Percentiles rank a stretch among this genome's conserved stretches.
Conservation (phyloP, 2,797 vertebrate species). For the Oceanodroma leucorhoa region DNA sequence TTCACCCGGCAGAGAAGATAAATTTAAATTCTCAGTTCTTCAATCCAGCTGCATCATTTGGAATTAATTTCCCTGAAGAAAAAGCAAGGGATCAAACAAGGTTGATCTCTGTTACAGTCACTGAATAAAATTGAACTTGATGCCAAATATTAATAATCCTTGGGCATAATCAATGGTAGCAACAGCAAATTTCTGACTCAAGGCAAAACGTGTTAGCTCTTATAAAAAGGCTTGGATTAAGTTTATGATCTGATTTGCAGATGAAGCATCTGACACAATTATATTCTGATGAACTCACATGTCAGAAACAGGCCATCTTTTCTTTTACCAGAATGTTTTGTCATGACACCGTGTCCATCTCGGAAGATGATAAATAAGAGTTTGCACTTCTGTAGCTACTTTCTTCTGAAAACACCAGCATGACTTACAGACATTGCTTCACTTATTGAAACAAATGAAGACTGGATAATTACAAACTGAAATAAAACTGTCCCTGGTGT, state of each 20-base stretch:
- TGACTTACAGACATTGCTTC: neutral
- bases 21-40: slow-evolving; percentile 45
- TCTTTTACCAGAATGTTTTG: neutral
- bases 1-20: neutral
- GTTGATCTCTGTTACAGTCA: slow-evolving; percentile 24
- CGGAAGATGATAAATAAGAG: neutral
- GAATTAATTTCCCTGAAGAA: slow-evolving; percentile 55
- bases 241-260: neutral
- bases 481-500: neutral
- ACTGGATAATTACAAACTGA: neutral
- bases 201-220: neutral
- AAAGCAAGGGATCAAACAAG: slow-evolving; percentile 44
- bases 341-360: neutral
- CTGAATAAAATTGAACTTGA: slow-evolving; percentile 38
- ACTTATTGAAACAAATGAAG: neutral
- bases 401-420: neutral
- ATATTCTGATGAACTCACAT: neutral
- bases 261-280: neutral
- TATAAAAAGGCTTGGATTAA: neutral
- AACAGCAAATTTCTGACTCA: slow-evolving; percentile 22
- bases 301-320: neutral
- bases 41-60: slow-evolving; percentile 30
- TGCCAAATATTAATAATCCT: slow-evolving; percentile 45
- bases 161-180: neutral
- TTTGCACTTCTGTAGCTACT: neutral